Conservation (phyloP, 2,113 vertebrate genomes). For the Leucopternis melanops region DNA sequence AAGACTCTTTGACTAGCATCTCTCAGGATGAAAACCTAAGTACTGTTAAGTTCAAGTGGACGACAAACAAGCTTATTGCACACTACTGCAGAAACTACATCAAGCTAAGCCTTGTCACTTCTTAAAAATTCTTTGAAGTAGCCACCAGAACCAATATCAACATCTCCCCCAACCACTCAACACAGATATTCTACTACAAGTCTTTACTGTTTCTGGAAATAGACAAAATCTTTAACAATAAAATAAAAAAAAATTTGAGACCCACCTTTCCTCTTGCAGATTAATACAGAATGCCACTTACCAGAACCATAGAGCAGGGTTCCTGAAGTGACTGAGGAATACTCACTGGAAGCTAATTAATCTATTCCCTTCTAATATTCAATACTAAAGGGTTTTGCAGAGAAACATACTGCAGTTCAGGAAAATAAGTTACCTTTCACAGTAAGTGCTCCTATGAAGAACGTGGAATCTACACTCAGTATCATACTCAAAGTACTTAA, state of each 20-base stretch:
- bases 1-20: neutral
- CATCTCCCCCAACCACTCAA: neutral
- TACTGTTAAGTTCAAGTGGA: neutral
- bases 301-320: neutral
- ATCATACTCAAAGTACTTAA: neutral
- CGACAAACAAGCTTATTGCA: accelerated
- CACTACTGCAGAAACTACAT: neutral
- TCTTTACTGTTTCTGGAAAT: neutral
- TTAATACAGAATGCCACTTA: neutral
- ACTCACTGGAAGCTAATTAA: neutral
- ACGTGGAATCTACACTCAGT: neutral
- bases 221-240: neutral
- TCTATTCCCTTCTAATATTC: neutral
- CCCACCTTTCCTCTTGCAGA: neutral
- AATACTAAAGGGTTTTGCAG: neutral
- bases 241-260: neutral
- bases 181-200: neutral
- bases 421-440: neutral
- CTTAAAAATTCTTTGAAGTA: neutral
- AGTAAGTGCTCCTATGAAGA: neutral
- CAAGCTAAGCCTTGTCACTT: neutral
- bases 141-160: neutral
- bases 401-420: neutral
- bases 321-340: neutral
- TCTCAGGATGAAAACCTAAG: neutral